A percentile compares a stretch with the other conserved stretches of the same genome.
Evolutionary conservation across 2,888 invertebrate species (phyloP).

Genomic region (Macrophya alboannulata): DNA sequence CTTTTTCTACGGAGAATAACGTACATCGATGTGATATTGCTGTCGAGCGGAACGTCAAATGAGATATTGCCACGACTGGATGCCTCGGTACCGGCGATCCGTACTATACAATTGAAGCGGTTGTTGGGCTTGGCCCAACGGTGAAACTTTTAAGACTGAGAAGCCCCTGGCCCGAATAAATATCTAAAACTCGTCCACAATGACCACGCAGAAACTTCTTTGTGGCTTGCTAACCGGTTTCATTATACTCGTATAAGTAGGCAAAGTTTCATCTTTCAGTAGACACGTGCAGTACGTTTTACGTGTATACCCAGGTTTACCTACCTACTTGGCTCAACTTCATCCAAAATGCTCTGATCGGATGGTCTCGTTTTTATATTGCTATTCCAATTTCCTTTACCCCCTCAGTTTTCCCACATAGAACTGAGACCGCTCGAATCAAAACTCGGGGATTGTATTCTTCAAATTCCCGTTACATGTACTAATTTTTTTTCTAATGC

Average conservation of each 20-base stretch:
- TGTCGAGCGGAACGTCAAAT: neutral
- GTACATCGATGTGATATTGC: neutral
- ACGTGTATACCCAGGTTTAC: neutral
- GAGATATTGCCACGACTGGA: neutral
- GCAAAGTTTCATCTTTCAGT: neutral
- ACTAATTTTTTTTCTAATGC: no score
- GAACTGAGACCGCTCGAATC: no score
- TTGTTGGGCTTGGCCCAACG: neutral
- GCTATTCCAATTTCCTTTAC: neutral
- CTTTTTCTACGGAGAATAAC: neutral
- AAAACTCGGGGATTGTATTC: no score
- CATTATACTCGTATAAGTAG: neutral
- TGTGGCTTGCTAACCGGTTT: constrained; percentile 13
- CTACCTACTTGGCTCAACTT: neutral
- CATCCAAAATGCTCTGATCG: neutral
- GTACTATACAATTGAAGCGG: neutral
- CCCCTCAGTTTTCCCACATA: no score
- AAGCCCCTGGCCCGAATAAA: neutral
- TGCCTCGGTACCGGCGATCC: neutral
- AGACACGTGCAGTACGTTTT: neutral
- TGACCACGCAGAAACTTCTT: constrained; percentile 14
- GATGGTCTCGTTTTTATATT: neutral
- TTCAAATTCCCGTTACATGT: no score
- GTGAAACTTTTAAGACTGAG: neutral
- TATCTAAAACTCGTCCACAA: constrained; percentile 28